These are phyloP conservation scores for Craterocephalus amniculus DNA, from an alignment of 2,797 vertebrate genomes.

Conservation along the genomic window DNA sequence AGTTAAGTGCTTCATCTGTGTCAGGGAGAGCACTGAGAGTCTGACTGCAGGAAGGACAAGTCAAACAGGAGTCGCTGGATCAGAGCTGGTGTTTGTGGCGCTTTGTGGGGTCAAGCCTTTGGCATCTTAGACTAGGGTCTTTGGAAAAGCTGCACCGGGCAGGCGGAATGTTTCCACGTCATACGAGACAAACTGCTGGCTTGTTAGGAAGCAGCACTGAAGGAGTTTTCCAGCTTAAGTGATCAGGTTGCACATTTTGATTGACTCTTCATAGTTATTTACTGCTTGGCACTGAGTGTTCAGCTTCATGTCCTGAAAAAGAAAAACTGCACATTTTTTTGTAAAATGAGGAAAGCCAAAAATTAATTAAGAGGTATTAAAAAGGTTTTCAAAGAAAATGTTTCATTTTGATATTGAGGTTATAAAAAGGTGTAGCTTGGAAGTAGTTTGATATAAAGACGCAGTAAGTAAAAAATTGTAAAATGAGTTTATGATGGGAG, in stretches of 20 bases:
- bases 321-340: not conserved
- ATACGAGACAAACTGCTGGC: conserved; percentile 31
- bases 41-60: conserved; percentile 64
- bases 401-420: not conserved
- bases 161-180: not conserved
- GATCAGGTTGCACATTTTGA: conserved; percentile 28
- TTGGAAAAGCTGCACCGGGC: not conserved
- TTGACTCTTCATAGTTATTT: not conserved
- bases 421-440: not conserved
- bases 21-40: conserved; percentile 82
- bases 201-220: conserved; percentile 45
- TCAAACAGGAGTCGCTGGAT: conserved; percentile 53
- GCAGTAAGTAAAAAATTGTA: no score
- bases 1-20: conserved; percentile 94
- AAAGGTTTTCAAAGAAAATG: not conserved
- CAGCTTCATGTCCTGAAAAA: no score
- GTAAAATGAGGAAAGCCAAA: no score
- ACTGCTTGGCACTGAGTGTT: not conserved
- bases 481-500: no score
- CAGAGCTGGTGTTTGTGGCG: conserved; percentile 46
- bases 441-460: not conserved
- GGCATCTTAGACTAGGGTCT: conserved; percentile 11
- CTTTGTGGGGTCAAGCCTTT: conserved; percentile 21
- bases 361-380: no score
- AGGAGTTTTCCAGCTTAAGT: conserved; percentile 12